Conservation (phyloP, 2,113 vertebrate genomes). For the Periophthalmodon schlosseri region DNA sequence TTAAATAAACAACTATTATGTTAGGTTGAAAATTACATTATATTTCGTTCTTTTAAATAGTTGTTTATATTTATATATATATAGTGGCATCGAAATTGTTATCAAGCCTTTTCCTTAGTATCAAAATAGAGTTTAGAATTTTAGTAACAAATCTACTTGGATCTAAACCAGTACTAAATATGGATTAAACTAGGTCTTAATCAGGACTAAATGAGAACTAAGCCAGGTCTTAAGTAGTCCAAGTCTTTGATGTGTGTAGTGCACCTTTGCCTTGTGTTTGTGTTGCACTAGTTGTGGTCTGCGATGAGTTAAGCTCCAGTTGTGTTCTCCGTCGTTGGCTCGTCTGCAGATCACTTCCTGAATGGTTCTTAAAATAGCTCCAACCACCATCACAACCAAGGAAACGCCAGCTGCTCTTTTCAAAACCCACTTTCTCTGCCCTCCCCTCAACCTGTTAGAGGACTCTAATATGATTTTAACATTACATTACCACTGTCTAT, state of each 20-base stretch:
- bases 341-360: conserved; percentile 74
- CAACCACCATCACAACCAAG: conserved; percentile 69
- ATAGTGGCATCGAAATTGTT: no score
- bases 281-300: conserved; percentile 29
- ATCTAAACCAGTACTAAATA: background rate
- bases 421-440: conserved; percentile 57
- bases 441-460: conserved; percentile 38
- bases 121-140: background rate
- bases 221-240: background rate
- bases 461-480: conserved; percentile 20
- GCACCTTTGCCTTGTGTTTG: conserved; percentile 5
- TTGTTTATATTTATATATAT: no score
- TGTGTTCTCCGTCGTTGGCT: conserved; percentile 49
- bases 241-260: background rate
- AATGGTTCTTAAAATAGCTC: conserved; percentile 71
- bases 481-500: background rate
- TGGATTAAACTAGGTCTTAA: background rate
- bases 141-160: background rate
- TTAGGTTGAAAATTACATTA: no score
- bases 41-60: no score
- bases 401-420: conserved; percentile 69
- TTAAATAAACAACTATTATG: no score
- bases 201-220: background rate
- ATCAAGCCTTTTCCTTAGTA: no score
- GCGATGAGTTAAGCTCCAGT: conserved; percentile 35